Evolutionary conservation across 2,797 vertebrate genomes (phyloP), one percentile per base, ranked within the genome.

Genomic region (Onychomys torridus): DNA sequence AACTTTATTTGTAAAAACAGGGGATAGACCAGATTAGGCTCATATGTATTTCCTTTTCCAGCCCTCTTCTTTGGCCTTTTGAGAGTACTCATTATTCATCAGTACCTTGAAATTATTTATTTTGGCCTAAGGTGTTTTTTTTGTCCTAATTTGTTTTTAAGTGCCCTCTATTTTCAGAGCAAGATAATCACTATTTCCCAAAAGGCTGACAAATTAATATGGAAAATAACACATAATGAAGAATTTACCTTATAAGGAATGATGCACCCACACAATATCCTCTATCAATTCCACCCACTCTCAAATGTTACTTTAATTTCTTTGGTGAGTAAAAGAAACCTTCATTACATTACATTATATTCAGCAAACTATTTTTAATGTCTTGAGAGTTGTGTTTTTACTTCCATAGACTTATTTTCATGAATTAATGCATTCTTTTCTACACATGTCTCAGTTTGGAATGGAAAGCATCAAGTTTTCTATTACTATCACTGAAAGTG

Each of bases 171-270:
- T 96, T 97, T 95, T 91, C 90, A 96, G 67, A 88, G 69, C 49
- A 88, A 37, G 88, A 67, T 92, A 95, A 96, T 94, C 67, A 87
- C 93, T n/a, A 52, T 90, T 55, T 96, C 75, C 49, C 43, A 63
- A 96, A 96, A 92, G 73, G 61, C 69, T 95, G 92, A 96, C 95
- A 90, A 95, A 93, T 85, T 92, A 96, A 94, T 95, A 83, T 65
- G 78, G 78, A 95, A 91, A 94, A 87, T 90, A 76, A 87, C 86
- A 88, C 34, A 84, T 67, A 84, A 91, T 67, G 57, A 93, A 73
- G 83, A 96, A 75, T 84, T n/a, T 2, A 34, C 69, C 49, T 94
- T 91, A 83, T 82, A 76, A 89, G 89, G 76, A 94, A n/a, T 92
- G 57, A 95, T 27, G 77, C 49, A 52, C 85, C 40, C 23, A 65